A percentile compares a stretch with the other conserved stretches of the same genome.
These are phyloP conservation scores for Martes flavigula DNA, from an alignment of 2,797 vertebrate genomes.

Conservation along the genomic window DNA sequence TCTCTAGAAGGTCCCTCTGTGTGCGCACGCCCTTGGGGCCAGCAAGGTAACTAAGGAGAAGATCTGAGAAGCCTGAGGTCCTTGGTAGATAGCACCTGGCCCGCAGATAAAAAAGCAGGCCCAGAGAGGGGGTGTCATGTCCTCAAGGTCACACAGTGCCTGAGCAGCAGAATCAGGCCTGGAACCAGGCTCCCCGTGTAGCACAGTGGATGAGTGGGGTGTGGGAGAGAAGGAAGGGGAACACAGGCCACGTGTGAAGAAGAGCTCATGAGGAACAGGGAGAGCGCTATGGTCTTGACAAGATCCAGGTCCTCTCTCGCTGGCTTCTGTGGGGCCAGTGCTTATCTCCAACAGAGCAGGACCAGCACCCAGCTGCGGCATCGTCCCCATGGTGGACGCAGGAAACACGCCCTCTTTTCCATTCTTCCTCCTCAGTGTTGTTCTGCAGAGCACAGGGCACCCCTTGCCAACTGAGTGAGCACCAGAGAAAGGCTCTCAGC, in stretches of 20 bases:
- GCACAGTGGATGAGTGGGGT: neutral
- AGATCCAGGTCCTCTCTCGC: no score
- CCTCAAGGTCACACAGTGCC: neutral
- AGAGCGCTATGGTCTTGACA: accelerated
- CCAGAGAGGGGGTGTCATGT: neutral
- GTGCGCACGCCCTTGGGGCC: neutral
- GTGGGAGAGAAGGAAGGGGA: neutral
- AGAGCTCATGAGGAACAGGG: neutral
- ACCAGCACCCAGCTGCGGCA: neutral
- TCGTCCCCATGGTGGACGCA: accelerated
- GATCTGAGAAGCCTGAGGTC: neutral
- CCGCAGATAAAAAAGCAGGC: neutral
- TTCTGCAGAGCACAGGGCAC: neutral
- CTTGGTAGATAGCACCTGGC: neutral
- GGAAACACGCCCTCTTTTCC: accelerated
- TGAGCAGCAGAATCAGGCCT: neutral
- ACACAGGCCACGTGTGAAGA: neutral
- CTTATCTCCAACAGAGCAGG: no score
- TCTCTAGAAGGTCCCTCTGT: neutral
- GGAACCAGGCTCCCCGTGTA: neutral
- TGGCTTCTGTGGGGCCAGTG: neutral
- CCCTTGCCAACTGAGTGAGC: no score
- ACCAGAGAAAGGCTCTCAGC: no score
- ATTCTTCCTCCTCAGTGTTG: neutral
- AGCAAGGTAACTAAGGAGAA: neutral